Percentiles rank a stretch among this genome's conserved stretches.
Evolutionary conservation across 2,888 invertebrate species (phyloP).

Genomic region (Antheraea assamensis): DNA sequence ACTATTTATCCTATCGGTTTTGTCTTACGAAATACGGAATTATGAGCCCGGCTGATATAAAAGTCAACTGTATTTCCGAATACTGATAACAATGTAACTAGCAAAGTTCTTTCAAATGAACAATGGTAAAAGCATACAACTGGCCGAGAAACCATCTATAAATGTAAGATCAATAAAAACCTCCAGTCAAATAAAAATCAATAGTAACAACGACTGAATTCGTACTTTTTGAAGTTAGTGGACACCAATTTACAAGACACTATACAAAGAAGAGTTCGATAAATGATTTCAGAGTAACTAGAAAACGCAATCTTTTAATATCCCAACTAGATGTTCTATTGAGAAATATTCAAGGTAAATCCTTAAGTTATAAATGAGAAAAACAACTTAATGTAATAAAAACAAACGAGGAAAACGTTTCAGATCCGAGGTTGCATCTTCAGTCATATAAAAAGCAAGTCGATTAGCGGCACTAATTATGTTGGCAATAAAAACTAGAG

Average conservation of each 20-base stretch:
- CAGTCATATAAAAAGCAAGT: conserved; percentile 3
- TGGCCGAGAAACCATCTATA: no score
- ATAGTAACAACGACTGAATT: background rate
- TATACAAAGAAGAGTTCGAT: background rate
- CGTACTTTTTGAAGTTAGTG: background rate
- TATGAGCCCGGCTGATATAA: no score
- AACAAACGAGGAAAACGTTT: conserved; percentile 3
- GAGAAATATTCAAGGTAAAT: background rate
- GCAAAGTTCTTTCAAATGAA: no score
- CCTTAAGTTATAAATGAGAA: background rate
- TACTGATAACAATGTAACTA: no score
- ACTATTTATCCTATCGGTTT: no score
- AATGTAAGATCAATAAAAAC: no score
- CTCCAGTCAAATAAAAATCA: no score
- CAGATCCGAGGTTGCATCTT: background rate
- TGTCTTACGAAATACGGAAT: no score
- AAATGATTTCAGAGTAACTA: background rate
- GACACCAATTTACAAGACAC: background rate
- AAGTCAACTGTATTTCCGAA: no score
- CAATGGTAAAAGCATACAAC: no score
- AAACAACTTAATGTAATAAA: background rate
- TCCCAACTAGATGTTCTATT: background rate
- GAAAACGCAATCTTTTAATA: background rate
- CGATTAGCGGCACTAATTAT: background rate
- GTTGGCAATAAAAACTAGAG: background rate